Evolutionary conservation across 2,113 vertebrate species (phyloP), one percentile per base, ranked within the genome.

Genomic region (Sylvia atricapilla): DNA sequence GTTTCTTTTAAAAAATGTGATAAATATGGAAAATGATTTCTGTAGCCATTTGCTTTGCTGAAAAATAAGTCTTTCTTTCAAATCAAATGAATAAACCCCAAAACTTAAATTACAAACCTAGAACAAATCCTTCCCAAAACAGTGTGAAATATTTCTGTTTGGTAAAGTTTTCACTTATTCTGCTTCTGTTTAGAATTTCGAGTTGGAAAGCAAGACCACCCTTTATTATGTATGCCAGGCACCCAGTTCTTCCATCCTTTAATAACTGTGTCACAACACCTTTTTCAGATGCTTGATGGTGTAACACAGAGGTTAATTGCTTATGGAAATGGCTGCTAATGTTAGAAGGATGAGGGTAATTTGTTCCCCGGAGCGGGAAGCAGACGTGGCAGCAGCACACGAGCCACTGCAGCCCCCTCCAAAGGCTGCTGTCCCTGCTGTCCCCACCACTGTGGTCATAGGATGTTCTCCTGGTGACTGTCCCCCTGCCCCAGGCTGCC

Each of bases 271-370:
- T 97, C 95, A 95, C 90, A 94, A 92, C 93, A 95, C 94, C 95
- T 93, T 91, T 90, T 93, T 90, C 95, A 91, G 90, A 93, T 83
- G 92, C 95, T 90, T 94, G 93, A 97, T 93, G 94, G 94, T 85
- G 46, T 79, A 96, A 95, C 8, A 74, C 89, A 79, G 94, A 93
- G 94, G 93, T 96, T 95, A 95, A 95, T 94, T 95, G 93, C 94
- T 95, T 96, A 93, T 95, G 93, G 95, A 97, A 95, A 95, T 96
- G 87, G 87, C 82, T 96, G 94, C 93, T 96, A 90, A 96, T 95
- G 94, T 91, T 93, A 90, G 87, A 90, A 95, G 92, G 77, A 69
- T 49, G 75, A 94, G 84, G 82, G 81, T 87, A 91, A 95, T 91
- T 93, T 86, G 82, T 91, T 94, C 84, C 85, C 91, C 66, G 1